Base-by-base conservation (phyloP, 2,113 vertebrate genomes). In the Cettia cetti region DNA sequence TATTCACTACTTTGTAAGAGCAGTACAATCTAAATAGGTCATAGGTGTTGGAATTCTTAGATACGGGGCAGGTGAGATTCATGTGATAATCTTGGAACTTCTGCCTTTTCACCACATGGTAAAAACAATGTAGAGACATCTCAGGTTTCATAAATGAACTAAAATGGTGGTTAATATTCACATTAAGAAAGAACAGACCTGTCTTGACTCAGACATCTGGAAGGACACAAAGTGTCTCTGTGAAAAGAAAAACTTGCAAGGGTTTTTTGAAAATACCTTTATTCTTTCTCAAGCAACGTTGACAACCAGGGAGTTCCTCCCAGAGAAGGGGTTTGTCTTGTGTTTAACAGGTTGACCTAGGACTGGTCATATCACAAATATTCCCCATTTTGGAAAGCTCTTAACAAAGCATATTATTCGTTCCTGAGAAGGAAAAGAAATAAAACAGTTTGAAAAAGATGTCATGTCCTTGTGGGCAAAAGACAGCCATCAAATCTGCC, bases 1-100 rank as follows among this genome's bases (percentile, higher is more conserved):
- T 57, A 37, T 53, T 27, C 28, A 74, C 5, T 4, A 3, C 27
- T 57, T 74, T 3, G 4, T 45, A 72, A 60, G 63, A 11, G 19
- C 3, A 10, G 1, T 44, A 22, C 39, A 60, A 59, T 33, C 53
- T 70, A 69, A 78, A 49, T 45, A 74, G 28, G 31, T 49, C 21
- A 27, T 60, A 39, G 17, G 9, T 20, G 3, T 35, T 65, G 50
- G 50, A 92, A 53, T 89, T 82, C 27, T 49, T 89, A 39, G 40
- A 15, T 37, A 20, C 0, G 5, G 40, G 30, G 5, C 15, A 60
- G 8, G 20, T 0, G 2, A 82, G 31, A 50, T 65, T 13, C 44
- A 42, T 30, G n/a, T 52, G 33, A 11, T 71, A 75, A 54, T 71
- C 15, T 47, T 66, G n/a, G 33, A 77, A 61, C 28, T 64, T 83